Conservation (phyloP, 2,113 vertebrate species). For the Galemys pyrenaicus region DNA sequence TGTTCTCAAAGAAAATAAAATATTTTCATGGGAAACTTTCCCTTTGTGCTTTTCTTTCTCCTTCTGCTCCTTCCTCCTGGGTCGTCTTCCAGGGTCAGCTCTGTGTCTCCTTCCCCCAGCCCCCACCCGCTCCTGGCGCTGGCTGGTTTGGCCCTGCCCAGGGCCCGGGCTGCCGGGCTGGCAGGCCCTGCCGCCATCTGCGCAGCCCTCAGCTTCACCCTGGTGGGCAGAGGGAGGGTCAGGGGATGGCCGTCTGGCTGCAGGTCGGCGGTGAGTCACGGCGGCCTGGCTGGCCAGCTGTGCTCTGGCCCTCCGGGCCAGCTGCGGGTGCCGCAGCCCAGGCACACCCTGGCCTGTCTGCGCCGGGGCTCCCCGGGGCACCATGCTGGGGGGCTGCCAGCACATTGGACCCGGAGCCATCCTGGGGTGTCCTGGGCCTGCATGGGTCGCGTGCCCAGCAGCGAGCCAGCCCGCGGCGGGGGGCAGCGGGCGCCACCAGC, state of each 20-base stretch:
- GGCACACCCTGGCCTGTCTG: constrained; percentile 54
- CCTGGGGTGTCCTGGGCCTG: background rate
- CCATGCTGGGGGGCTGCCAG: too few species aligned
- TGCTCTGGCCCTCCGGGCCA: constrained; percentile 16
- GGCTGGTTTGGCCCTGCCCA: background rate
- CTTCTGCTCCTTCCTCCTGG: constrained; percentile 62
- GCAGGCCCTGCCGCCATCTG: constrained; percentile 63
- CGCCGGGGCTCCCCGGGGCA: background rate
- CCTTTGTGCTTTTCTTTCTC: constrained; percentile 79
- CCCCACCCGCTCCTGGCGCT: constrained; percentile 1
- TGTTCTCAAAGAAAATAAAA: constrained; percentile 84
- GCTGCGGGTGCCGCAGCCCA: background rate
- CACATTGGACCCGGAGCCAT: background rate
- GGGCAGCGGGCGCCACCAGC: too few species aligned
- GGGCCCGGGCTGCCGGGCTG: constrained; percentile 18
- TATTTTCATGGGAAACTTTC: constrained; percentile 83
- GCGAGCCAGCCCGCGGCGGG: too few species aligned
- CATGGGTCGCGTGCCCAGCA: background rate
- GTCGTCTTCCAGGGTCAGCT: constrained; percentile 74
- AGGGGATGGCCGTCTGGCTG: constrained; percentile 66
- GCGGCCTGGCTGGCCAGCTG: constrained; percentile 55
- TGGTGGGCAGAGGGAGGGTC: constrained; percentile 64
- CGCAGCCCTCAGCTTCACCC: constrained; percentile 59
- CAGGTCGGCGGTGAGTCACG: constrained; percentile 75
- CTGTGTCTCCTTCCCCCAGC: constrained; percentile 34